Base-by-base conservation (phyloP, 2,797 vertebrate species). In the Eospalax fontanierii region DNA sequence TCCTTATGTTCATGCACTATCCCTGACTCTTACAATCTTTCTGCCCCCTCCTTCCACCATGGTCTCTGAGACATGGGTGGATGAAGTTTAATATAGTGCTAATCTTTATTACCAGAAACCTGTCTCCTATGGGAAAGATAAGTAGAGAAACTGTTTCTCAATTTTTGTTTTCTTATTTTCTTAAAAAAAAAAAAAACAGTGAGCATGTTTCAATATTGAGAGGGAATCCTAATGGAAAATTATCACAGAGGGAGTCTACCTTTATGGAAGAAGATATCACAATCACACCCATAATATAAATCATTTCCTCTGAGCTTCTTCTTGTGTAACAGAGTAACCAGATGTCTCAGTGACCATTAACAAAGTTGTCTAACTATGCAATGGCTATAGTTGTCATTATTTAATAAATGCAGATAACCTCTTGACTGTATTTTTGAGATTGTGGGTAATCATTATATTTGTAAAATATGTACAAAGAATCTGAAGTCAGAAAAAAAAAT, bases 401-500 rank as follows among this genome's bases (percentile, higher is more conserved):
- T 75, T 33, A 93, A 38, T 15, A 59, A 92, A 76, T 84, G 6
- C 28, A 87, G 28, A 16, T 82, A 18, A 63, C 81, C 71, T 66
- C 19, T 57, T 81, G 33, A 38, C 12, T 80, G 81, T 6, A 61
- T 87, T 91, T 85, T 76, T 66, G 85, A 92, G 40, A 73, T 28
- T 84, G 40, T 76, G 30, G 75, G 66, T 89, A 26, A 90, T 43
- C 4, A 22, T 78, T 11, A 3, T 73, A 85, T 90, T 90, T 79
- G 15, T 65, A 76, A 97, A 89, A 70, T 57, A 65, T 9, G 71
- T 24, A 43, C 40, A 15, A 91, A 83, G 38, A 66, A 30, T n/a
- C 15, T 91, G 57, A 89, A 26, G 68, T 85, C n/a, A 92, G 82
- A 89, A 93, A 87, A 92, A 79, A 89, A 93, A 87, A 90, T 63